A percentile compares a stretch with the other conserved stretches of the same genome.
Evolutionary conservation across 2,797 vertebrate genomes (phyloP).

Genomic region (Anniella stebbinsi): DNA sequence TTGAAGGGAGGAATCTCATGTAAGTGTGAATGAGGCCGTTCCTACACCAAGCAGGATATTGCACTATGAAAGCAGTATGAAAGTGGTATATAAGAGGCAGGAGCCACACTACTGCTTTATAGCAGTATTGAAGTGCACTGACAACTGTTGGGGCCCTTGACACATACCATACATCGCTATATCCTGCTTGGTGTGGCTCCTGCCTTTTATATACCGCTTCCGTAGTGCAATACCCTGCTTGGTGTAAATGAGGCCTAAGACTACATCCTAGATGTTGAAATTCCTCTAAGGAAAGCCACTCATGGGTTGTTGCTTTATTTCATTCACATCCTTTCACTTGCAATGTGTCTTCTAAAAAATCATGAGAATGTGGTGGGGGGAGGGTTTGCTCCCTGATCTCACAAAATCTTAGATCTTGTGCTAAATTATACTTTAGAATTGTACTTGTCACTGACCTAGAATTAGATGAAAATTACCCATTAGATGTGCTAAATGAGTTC

Average conservation of each 20-base stretch:
- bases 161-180: too few species aligned
- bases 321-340: neutral
- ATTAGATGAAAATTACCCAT: conserved; percentile 23
- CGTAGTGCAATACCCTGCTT: too few species aligned
- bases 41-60: too few species aligned
- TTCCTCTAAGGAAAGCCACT: conserved; percentile 10
- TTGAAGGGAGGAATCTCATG: neutral
- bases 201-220: too few species aligned
- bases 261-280: neutral
- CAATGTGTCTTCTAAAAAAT: neutral
- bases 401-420: neutral
- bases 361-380: neutral
- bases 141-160: too few species aligned
- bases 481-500: conserved; percentile 3
- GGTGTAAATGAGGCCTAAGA: too few species aligned
- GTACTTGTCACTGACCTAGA: conserved; percentile 11
- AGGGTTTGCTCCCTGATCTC: neutral
- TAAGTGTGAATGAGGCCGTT: neutral
- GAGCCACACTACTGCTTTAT: too few species aligned
- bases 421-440: conserved; percentile 10
- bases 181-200: too few species aligned
- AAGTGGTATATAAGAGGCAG: too few species aligned
- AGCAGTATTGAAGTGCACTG: too few species aligned
- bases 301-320: neutral
- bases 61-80: too few species aligned